These are phyloP conservation scores for Trichogramma dendrolimi DNA, from an alignment of 2,888 invertebrate genomes.

Conservation along the genomic window DNA sequence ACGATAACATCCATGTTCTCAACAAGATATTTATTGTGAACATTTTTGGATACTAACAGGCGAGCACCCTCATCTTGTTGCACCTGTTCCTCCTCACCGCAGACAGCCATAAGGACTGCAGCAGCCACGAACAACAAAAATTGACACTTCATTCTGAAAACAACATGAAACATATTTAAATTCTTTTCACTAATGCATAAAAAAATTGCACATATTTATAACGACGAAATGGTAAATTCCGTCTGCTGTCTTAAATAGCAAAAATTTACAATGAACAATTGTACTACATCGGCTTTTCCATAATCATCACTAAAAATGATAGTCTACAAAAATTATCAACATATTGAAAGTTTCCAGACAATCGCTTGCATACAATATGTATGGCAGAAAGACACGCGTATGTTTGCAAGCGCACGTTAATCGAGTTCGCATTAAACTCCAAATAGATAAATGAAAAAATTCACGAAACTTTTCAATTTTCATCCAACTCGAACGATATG, in stretches of 20 bases:
- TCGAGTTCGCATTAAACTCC: too few relatives aligned
- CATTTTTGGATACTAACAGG: slow-evolving; percentile 86
- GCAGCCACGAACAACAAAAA: slow-evolving; percentile 53
- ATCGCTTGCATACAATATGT: too few relatives aligned
- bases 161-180: slow-evolving; percentile 22
- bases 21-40: slow-evolving; percentile 92
- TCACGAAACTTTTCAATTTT: too few relatives aligned
- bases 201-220: background rate
- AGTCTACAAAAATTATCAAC: too few relatives aligned
- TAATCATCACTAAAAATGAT: too few relatives aligned
- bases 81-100: slow-evolving; percentile 61
- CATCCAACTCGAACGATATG: too few relatives aligned
- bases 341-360: too few relatives aligned
- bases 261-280: background rate
- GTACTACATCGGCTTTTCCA: too few relatives aligned
- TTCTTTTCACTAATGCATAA: background rate
- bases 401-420: too few relatives aligned
- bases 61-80: slow-evolving; percentile 75
- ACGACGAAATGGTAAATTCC: background rate
- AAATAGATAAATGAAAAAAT: too few relatives aligned
- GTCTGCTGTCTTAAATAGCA: background rate
- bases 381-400: too few relatives aligned
- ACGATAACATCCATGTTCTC: slow-evolving; percentile 94
- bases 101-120: slow-evolving; percentile 53
- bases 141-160: slow-evolving; percentile 48